phyloP scores from a whole-genome alignment of 2,888 invertebrate genomes.

The Diogma glabrata region DNA sequence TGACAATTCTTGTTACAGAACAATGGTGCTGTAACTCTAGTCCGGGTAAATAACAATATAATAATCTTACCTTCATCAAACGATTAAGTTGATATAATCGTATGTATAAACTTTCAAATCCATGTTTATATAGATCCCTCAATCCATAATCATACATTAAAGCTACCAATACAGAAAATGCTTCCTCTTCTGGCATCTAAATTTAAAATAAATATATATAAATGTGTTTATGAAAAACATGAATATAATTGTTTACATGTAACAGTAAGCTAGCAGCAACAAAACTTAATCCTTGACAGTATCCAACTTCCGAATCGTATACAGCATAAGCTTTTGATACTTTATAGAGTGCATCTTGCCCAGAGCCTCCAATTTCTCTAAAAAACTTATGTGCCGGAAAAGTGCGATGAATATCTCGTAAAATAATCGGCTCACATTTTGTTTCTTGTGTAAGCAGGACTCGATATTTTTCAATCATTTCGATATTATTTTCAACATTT shows the following conservation, averaged over 20 bases:
- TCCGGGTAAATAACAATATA: no score
- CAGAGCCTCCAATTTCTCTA: conserved; percentile 83
- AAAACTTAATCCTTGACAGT: conserved; percentile 98
- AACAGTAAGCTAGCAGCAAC: conserved; percentile 89
- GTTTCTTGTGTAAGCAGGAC: conserved; percentile 58
- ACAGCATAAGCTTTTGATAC: conserved; percentile 97
- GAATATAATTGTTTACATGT: conserved; percentile 57
- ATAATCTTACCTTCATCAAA: conserved; percentile 54
- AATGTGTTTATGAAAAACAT: neutral
- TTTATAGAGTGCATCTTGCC: conserved; percentile 91
- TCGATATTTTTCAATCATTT: conserved; percentile 85
- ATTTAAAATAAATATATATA: neutral
- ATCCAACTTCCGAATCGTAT: conserved; percentile 94
- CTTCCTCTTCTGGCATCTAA: conserved; percentile 99
- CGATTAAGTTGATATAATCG: conserved; percentile 90
- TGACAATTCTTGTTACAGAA: no score
- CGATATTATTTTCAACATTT: conserved; percentile 68
- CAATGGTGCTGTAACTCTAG: no score
- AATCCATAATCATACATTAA: conserved; percentile 95
- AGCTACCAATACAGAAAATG: conserved; percentile 91
- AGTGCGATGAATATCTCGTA: conserved; percentile 92
- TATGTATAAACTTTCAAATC: conserved; percentile 92
- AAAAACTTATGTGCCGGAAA: conserved; percentile 99
- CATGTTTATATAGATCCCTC: conserved; percentile 89
- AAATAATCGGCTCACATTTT: conserved; percentile 87